Percentiles rank a stretch among this genome's conserved stretches.
These are phyloP conservation scores for Cricetomys ansorgei DNA, from an alignment of 2,113 vertebrate species.

Conservation along the genomic window DNA sequence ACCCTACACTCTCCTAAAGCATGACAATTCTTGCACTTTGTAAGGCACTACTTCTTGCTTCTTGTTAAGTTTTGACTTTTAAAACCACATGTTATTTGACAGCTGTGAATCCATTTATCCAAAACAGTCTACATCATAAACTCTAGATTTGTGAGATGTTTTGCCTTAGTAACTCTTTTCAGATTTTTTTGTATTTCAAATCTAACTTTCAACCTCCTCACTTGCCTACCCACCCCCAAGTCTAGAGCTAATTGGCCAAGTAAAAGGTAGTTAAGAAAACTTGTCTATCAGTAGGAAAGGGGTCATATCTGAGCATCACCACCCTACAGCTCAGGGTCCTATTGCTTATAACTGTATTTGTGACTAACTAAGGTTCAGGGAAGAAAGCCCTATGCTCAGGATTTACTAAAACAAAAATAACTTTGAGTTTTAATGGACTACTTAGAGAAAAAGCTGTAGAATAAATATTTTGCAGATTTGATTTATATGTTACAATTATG, in stretches of 20 bases:
- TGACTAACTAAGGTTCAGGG: background rate
- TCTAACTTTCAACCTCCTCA: background rate
- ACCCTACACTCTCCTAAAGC: background rate
- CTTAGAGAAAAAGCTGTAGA: background rate
- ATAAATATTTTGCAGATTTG: conserved; percentile 26
- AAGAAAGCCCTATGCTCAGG: background rate
- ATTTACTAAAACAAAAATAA: conserved; percentile 37
- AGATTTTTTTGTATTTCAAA: conserved; percentile 7
- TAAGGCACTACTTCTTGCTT: background rate
- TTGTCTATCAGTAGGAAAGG: background rate
- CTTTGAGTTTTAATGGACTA: background rate
- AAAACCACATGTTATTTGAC: background rate
- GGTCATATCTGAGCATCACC: background rate
- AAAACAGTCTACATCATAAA: background rate
- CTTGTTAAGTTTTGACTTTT: background rate
- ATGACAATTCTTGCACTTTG: background rate
- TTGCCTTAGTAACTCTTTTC: background rate
- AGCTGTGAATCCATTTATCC: conserved; percentile 17
- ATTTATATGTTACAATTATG: conserved; percentile 13
- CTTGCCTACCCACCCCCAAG: background rate
- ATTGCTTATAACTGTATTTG: background rate
- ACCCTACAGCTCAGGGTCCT: background rate
- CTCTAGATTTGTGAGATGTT: conserved; percentile 12
- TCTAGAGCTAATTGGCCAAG: conserved; percentile 10
- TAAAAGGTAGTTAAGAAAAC: background rate